Evolutionary conservation across 2,113 vertebrate species (phyloP), one percentile per base, ranked within the genome.

Genomic region (Amphiprion percula): DNA sequence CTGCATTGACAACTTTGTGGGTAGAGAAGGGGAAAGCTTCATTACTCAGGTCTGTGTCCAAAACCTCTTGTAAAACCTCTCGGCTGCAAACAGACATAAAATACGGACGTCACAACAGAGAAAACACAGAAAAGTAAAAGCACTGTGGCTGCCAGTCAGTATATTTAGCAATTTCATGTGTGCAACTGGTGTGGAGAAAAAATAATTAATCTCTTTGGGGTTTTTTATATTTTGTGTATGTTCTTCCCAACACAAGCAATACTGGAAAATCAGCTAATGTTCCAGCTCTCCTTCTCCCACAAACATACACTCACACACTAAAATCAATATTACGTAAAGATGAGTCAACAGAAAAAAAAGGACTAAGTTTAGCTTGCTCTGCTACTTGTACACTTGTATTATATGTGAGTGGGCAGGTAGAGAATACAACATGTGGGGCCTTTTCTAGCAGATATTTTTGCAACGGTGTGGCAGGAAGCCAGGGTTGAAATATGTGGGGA

Each of bases 1-100:
- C 96, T 0, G 95, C 96, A 0, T 41, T 93, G 64, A 94, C 93
- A 49, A 98, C 86, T 83, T 95, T 95, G 94, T 99, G 97, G 2
- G 96, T 96, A 50, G 97, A 99, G 94, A 99, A 99, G 0, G 97
- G 97, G 73, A 99, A 99, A 19, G 96, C 95, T 11, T 97, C 93
- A 0, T 98, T 93, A 85, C 96, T 97, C 84, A 99, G 95, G 88
- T 99, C 97, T 0, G 95, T 65, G 47, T 98, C 95, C 0, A 99
- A 88, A 59, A 99, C 95, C 28, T 99, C 96, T 83, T 98, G 96
- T 56, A 99, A 95, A 0, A 99, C 93, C 1, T 86, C 60, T 0
- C 97, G 97, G 84, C 98, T 99, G 92, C 0, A 68, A 69, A 75
- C 15, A 61, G n/a, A 30, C 15, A 61, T 17, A 30, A 10, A 53